Conservation (phyloP, 1,140 invertebrate species). For the Drosophila ambigua region DNA sequence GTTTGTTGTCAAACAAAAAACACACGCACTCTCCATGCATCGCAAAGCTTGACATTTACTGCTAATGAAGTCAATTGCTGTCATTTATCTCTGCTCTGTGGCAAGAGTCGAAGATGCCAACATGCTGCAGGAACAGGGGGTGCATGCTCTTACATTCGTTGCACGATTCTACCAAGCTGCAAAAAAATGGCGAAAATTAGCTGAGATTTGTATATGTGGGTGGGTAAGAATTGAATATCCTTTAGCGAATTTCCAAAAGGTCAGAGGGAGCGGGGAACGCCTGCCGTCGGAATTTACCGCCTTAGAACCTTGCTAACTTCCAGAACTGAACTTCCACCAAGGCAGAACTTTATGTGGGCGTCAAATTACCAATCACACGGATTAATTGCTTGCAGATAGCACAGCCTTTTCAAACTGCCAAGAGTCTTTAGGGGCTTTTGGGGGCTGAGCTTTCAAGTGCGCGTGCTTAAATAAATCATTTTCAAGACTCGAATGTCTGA, state of each 20-base stretch:
- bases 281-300: neutral
- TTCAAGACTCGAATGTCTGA: constrained; percentile 52
- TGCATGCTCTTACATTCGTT: constrained; percentile 4
- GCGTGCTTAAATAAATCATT: constrained; percentile 84
- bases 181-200: constrained; percentile 22
- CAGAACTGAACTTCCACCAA: constrained; percentile 7
- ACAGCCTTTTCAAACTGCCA: constrained; percentile 28
- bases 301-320: neutral
- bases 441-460: constrained; percentile 46
- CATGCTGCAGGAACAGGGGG: neutral
- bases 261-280: no score
- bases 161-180: constrained; percentile 20
- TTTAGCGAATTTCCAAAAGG: no score
- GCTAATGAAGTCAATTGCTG: constrained; percentile 81
- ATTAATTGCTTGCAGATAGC: constrained; percentile 75
- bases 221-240: neutral
- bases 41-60: constrained; percentile 70
- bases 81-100: constrained; percentile 63
- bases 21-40: constrained; percentile 49
- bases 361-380: constrained; percentile 70
- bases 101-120: neutral
- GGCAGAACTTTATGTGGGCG: constrained; percentile 51
- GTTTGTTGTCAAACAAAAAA: constrained; percentile 66
- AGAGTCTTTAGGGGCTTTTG: constrained; percentile 22
- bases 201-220: constrained; percentile 23